phyloP scores from a whole-genome alignment of 2,888 invertebrate genomes.

The Orthonychiurus folsomi region DNA sequence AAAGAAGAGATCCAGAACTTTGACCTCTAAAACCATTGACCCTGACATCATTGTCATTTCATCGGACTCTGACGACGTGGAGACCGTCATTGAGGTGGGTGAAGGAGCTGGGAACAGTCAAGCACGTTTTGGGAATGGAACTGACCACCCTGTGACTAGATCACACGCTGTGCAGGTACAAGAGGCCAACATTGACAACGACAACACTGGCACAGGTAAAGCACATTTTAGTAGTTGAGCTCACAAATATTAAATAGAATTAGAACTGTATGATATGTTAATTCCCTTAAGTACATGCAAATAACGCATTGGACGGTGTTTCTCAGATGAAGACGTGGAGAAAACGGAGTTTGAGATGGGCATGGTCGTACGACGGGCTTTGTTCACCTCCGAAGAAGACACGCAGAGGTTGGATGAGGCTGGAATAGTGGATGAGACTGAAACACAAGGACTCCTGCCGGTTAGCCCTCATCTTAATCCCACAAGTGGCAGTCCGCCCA shows the following conservation, averaged over 20 bases:
- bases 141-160: no score
- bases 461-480: background rate
- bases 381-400: background rate
- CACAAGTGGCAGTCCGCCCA: background rate
- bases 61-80: background rate
- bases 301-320: background rate
- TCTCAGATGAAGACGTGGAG: background rate
- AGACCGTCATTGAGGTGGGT: background rate
- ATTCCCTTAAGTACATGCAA: background rate
- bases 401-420: background rate
- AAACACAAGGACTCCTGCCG: background rate
- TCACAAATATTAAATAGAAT: no score
- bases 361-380: background rate
- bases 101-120: background rate
- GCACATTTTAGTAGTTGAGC: no score
- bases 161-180: no score
- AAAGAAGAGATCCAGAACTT: no score
- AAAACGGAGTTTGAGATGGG: background rate
- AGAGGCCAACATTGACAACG: no score
- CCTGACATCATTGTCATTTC: slow-evolving; percentile 47
- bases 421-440: background rate
- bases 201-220: no score
- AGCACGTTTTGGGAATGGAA: no score
- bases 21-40: no score
- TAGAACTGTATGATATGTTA: no score